Percentiles rank a stretch among this genome's conserved stretches.
These are phyloP conservation scores for Cardiocondyla obscurior DNA, from an alignment of 1,140 invertebrate species.

Conservation along the genomic window DNA sequence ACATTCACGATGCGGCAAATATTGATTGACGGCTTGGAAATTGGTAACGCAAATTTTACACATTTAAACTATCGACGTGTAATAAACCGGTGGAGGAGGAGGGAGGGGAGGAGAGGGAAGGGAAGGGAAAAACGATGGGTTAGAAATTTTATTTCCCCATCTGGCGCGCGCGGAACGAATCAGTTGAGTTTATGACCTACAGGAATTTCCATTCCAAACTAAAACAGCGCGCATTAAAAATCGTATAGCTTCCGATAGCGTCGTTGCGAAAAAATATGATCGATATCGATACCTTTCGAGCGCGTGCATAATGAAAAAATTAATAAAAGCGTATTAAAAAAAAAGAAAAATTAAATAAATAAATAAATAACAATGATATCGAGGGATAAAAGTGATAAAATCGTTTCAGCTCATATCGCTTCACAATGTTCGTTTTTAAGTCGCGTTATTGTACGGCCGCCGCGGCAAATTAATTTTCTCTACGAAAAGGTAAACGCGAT, in stretches of 20 bases:
- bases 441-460: neutral
- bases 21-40: neutral
- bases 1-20: neutral
- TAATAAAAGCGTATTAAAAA: neutral
- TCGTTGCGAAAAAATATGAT: neutral
- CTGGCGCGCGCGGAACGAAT: neutral
- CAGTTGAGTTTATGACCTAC: neutral
- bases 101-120: too few relatives aligned
- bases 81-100: too few relatives aligned
- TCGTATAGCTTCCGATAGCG: neutral
- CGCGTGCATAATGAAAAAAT: neutral
- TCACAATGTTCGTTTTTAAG: neutral
- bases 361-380: neutral
- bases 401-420: neutral
- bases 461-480: neutral
- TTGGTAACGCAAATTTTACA: neutral
- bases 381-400: neutral
- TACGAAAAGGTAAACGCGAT: neutral
- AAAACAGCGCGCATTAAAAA: neutral
- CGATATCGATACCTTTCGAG: neutral
- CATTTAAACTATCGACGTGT: neutral
- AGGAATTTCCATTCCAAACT: neutral
- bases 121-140: neutral
- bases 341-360: too few relatives aligned
- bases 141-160: neutral